These are phyloP conservation scores for Micromesistius poutassou DNA, from an alignment of 2,797 vertebrate genomes.

Conservation along the genomic window DNA sequence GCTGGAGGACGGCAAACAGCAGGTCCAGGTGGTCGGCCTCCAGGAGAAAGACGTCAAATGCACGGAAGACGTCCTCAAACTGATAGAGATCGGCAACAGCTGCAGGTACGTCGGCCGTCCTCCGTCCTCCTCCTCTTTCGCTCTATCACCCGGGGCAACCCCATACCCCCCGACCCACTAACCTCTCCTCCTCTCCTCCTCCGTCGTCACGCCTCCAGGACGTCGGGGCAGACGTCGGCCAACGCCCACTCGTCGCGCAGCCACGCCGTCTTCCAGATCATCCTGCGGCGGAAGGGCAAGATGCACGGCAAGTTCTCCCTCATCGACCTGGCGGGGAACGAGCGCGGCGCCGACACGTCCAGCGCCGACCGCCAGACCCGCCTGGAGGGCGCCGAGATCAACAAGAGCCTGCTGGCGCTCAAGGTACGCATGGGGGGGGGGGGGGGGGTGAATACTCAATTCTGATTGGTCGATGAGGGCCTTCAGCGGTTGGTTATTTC, in stretches of 20 bases:
- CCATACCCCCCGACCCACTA: neutral
- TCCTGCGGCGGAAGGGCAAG: slow-evolving; percentile 83
- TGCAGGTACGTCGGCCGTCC: slow-evolving; percentile 80
- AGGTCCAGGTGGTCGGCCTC: slow-evolving; percentile 94
- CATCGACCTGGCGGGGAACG: slow-evolving; percentile 88
- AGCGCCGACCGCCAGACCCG: slow-evolving; percentile 85
- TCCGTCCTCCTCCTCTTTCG: neutral
- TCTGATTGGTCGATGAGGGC: too few species aligned
- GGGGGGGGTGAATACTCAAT: neutral
- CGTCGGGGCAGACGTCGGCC: slow-evolving; percentile 87
- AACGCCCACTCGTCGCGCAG: slow-evolving; percentile 88
- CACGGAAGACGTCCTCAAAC: slow-evolving; percentile 94
- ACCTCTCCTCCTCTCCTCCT: neutral
- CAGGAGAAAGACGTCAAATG: slow-evolving; percentile 93
- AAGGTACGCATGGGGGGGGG: slow-evolving; percentile 71
- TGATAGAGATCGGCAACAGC: slow-evolving; percentile 96
- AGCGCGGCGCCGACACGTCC: slow-evolving; percentile 86
- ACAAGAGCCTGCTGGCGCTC: slow-evolving; percentile 88
- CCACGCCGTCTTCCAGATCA: slow-evolving; percentile 88
- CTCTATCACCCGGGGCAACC: too few species aligned
- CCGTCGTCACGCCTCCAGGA: slow-evolving; percentile 59
- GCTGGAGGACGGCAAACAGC: slow-evolving; percentile 94
- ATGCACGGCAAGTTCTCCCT: slow-evolving; percentile 89
- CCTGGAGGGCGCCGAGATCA: slow-evolving; percentile 88
- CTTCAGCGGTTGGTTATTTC: too few species aligned